Percentiles rank a stretch among this genome's conserved stretches.
phyloP scores from a whole-genome alignment of 2,888 invertebrate genomes.

The Aspidiotus rigidus region DNA sequence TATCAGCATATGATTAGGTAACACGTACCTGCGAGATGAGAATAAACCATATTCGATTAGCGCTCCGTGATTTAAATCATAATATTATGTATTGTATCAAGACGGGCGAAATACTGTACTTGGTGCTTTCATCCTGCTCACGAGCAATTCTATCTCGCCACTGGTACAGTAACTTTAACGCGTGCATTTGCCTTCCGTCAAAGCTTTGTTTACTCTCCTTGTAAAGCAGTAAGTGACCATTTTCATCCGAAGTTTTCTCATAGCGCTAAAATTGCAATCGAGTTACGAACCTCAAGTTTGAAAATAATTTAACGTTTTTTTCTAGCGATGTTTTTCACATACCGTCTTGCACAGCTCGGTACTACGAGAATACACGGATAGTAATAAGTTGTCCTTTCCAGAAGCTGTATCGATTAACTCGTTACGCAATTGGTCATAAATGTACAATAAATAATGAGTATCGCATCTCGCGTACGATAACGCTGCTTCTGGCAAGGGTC shows the following conservation, averaged over 20 bases:
- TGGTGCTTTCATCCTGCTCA: conserved; percentile 79
- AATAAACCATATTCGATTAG: background rate
- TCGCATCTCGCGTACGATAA: conserved; percentile 81
- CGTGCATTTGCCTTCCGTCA: conserved; percentile 73
- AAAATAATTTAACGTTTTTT: background rate
- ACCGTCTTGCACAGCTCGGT: conserved; percentile 54
- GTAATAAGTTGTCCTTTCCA: conserved; percentile 55
- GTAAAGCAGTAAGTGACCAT: conserved; percentile 67
- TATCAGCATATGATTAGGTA: conserved; percentile 93
- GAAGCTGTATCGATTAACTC: conserved; percentile 61
- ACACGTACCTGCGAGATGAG: conserved; percentile 58
- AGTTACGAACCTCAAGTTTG: background rate
- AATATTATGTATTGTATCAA: no score
- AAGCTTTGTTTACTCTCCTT: conserved; percentile 68
- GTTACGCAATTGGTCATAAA: conserved; percentile 69
- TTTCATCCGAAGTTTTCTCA: conserved; percentile 62
- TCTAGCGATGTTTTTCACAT: background rate
- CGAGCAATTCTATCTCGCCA: conserved; percentile 86
- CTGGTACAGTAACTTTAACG: conserved; percentile 65
- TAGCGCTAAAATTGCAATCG: conserved; percentile 52
- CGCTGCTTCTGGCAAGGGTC: conserved; percentile 74
- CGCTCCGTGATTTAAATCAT: no score
- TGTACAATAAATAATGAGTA: conserved; percentile 86
- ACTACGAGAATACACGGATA: conserved; percentile 63
- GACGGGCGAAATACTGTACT: conserved; percentile 45